Percentiles rank a stretch among this genome's conserved stretches.
Evolutionary conservation across 2,113 vertebrate species (phyloP).

Genomic region (Strigops habroptila): DNA sequence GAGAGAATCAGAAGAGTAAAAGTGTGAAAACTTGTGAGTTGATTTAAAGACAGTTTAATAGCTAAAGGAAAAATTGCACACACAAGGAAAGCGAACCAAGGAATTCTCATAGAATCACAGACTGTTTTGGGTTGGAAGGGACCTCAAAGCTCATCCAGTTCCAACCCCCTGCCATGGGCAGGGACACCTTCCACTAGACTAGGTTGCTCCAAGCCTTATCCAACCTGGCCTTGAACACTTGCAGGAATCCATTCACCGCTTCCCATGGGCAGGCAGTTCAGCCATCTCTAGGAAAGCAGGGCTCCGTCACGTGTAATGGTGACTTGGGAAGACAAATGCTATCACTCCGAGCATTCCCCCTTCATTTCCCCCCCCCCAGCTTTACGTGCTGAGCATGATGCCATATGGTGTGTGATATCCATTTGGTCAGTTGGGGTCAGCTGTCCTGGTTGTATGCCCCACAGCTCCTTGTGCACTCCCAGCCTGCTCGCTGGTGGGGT

Average conservation of each 20-base stretch:
- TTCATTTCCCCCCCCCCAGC: neutral
- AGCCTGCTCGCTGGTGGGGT: neutral
- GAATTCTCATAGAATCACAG: neutral
- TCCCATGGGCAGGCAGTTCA: neutral
- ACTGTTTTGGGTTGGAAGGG: neutral
- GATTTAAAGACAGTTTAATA: neutral
- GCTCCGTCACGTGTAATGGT: neutral
- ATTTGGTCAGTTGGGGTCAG: neutral
- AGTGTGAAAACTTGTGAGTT: neutral
- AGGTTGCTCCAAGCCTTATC: neutral
- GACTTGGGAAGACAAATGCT: neutral
- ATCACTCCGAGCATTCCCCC: neutral
- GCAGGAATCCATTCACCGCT: neutral
- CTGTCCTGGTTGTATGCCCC: neutral
- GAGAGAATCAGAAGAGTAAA: neutral
- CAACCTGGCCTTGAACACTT: neutral
- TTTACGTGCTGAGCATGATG: neutral
- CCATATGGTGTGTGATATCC: neutral
- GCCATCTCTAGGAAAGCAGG: neutral
- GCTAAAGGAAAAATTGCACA: neutral
- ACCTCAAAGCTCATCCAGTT: neutral
- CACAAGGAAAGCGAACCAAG: neutral
- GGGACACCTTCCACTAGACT: neutral
- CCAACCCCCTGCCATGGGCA: neutral
- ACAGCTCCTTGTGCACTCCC: neutral